Conservation (phyloP, 1,140 invertebrate genomes). For the Halyomorpha halys region DNA sequence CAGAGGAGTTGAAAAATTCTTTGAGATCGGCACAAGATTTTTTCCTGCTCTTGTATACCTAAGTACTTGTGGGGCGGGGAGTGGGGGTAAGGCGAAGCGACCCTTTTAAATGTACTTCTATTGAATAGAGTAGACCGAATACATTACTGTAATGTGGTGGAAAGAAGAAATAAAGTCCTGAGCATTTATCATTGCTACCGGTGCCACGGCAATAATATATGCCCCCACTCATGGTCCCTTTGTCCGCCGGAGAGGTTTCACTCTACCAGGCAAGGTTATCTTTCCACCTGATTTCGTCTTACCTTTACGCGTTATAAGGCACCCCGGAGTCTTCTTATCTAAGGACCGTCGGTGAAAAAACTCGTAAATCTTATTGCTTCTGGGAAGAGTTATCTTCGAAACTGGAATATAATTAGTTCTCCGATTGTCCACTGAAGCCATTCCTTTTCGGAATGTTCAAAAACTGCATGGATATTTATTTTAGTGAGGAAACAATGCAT, state of each 20-base stretch:
- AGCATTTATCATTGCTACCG: constrained; percentile 15
- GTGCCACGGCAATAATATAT: constrained; percentile 10
- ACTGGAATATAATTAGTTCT: too few relatives aligned
- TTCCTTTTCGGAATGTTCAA: too few relatives aligned
- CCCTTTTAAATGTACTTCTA: constrained; percentile 16
- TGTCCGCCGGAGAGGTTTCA: constrained; percentile 16
- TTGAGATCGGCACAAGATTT: constrained; percentile 7
- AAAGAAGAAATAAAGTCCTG: constrained; percentile 18
- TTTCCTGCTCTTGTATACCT: constrained; percentile 15
- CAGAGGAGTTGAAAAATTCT: constrained; percentile 7
- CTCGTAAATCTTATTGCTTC: too few relatives aligned
- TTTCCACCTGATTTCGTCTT: constrained; percentile 15
- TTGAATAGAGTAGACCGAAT: constrained; percentile 15
- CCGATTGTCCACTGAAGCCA: too few relatives aligned
- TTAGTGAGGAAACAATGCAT: too few relatives aligned
- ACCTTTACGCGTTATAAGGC: constrained; percentile 16
- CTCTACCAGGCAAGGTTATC: constrained; percentile 16
- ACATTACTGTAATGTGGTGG: constrained; percentile 18
- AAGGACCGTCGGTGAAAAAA: not conserved
- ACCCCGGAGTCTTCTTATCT: constrained; percentile 2
- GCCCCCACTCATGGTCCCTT: constrained; percentile 11
- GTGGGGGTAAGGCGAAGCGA: constrained; percentile 2
- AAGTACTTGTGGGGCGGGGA: constrained; percentile 2
- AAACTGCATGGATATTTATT: too few relatives aligned
- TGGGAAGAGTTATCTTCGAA: too few relatives aligned